Conservation (phyloP, 2,113 vertebrate species). For the Promerops cafer region DNA sequence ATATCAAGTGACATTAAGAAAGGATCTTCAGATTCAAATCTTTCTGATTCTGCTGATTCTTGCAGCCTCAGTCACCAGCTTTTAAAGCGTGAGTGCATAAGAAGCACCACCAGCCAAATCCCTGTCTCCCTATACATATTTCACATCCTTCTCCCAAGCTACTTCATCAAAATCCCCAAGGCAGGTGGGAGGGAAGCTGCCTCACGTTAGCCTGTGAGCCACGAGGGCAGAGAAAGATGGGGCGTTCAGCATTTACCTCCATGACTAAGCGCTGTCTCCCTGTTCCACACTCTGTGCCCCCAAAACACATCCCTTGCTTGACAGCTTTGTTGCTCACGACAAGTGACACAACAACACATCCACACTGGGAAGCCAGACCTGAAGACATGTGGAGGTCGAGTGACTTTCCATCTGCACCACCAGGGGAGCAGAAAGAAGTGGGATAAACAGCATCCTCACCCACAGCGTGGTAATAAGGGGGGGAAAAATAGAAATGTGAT, state of each 20-base stretch:
- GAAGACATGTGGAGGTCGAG: neutral
- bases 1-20: neutral
- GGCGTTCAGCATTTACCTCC: neutral
- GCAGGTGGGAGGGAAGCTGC: neutral
- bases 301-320: neutral
- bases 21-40: neutral
- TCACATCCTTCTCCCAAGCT: neutral
- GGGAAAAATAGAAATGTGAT: neutral
- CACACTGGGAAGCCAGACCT: neutral
- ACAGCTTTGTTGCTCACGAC: neutral
- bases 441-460: neutral
- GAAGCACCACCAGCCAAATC: neutral
- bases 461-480: neutral
- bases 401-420: neutral
- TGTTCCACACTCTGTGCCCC: neutral
- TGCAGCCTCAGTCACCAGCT: neutral
- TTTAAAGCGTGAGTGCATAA: neutral
- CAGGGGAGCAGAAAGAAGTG: neutral
- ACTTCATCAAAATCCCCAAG: neutral
- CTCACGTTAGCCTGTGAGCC: neutral
- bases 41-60: neutral
- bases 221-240: neutral
- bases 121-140: neutral
- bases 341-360: neutral
- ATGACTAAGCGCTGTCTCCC: neutral